These are phyloP conservation scores for Corapipo altera DNA, from an alignment of 2,113 vertebrate species.

Conservation along the genomic window DNA sequence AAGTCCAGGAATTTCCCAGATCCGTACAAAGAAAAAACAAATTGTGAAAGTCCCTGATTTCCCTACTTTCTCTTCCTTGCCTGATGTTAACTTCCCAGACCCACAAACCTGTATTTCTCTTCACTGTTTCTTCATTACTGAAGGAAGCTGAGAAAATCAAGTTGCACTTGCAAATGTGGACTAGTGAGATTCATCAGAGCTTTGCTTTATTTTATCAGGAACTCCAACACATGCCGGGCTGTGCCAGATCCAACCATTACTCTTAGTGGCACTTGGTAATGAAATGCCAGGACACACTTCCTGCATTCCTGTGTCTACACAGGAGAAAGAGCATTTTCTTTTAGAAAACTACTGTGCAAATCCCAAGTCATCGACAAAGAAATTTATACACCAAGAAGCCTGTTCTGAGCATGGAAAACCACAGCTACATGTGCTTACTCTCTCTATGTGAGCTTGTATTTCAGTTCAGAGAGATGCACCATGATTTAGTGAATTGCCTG, in stretches of 20 bases:
- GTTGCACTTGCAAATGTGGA: neutral
- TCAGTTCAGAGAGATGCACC: neutral
- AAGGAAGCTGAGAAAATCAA: neutral
- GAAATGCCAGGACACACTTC: neutral
- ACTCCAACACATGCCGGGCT: neutral
- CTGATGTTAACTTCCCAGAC: neutral
- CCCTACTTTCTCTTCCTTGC: neutral
- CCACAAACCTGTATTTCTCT: neutral
- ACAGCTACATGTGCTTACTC: neutral
- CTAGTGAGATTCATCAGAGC: neutral
- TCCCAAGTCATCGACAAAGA: neutral
- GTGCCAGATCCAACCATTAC: neutral
- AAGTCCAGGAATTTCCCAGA: neutral
- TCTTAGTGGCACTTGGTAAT: neutral
- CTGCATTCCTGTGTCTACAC: neutral
- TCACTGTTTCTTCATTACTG: neutral
- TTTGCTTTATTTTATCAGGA: neutral
- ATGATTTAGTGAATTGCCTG: conserved; percentile 23
- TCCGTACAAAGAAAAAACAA: neutral
- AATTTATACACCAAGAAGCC: neutral
- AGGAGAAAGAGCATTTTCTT: neutral
- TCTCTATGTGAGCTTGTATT: neutral
- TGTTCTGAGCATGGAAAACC: neutral
- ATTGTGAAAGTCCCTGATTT: neutral
- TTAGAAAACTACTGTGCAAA: neutral